Evolutionary conservation across 1,140 invertebrate species (phyloP), one percentile per base, ranked within the genome.

Genomic region (Drosophila elegans): DNA sequence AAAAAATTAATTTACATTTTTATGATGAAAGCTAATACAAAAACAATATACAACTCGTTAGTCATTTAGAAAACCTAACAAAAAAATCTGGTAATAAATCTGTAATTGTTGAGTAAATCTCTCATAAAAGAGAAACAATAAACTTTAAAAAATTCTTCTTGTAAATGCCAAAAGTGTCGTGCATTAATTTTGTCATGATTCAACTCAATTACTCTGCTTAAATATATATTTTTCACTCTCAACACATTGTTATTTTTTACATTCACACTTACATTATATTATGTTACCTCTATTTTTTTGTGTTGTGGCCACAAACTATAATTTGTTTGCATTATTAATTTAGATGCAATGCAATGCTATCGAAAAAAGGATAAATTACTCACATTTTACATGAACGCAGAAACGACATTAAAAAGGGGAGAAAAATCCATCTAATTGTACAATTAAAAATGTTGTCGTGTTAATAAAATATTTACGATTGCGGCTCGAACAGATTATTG

Each of bases 381-480:
- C 60, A 55, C 60, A 67, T 62, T 69, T 64, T 64, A 67, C 41
- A 75, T 60, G 55, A 56, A 25, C 45, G 45, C 39, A 56, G 42
- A 41, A 63, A 57, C 13, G 54, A 48, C 44, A 75, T 54, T 36
- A 56, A 60, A 59, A 45, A 51, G 60, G 60, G 41, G 41, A 41
- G 25, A 61, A 62, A 46, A 59, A 77, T 52, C 67, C 53, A 79
- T 88, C 83, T 86, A 88, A 88, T 82, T 82, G 69, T 67, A 78
- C 64, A 79, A 79, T 82, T 86, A 75, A 88, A 88, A 64, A 86
- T 72, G 79, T 88, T 88, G 79, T 83, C 76, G 63, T 79, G 83
- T 83, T 88, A 88, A 88, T 88, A 79, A 88, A 88, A 88, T 88
- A 88, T 88, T 88, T 88, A 88, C 64, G 53, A 79, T 66, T 88